Evolutionary conservation across 2,888 invertebrate genomes (phyloP).

Genomic region (Chesias legatella): DNA sequence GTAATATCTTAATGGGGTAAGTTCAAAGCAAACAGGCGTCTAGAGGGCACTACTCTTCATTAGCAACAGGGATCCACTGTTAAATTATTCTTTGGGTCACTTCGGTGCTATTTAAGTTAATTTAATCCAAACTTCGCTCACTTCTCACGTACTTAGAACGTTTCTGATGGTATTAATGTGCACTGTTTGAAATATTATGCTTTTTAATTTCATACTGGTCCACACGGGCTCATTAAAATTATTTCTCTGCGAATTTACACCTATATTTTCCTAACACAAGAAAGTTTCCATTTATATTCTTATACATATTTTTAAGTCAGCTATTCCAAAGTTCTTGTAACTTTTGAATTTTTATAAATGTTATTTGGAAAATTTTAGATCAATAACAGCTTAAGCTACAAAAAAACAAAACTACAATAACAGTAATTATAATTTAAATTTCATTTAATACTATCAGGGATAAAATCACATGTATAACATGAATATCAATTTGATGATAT

Average conservation of each 20-base stretch:
- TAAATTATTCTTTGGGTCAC: constrained; percentile 78
- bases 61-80: constrained; percentile 60
- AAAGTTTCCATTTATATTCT: neutral
- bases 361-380: no score
- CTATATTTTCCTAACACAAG: no score
- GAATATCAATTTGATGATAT: no score
- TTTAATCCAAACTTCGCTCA: constrained; percentile 69
- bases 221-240: constrained; percentile 23
- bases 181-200: constrained; percentile 28
- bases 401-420: no score
- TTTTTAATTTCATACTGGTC: constrained; percentile 27
- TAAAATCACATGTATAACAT: no score
- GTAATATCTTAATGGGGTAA: constrained; percentile 76
- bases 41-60: constrained; percentile 73
- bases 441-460: no score
- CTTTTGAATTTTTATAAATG: no score
- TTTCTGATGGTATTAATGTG: constrained; percentile 40
- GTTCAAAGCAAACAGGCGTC: constrained; percentile 68
- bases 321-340: no score
- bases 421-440: no score
- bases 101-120: constrained; percentile 73
- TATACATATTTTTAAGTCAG: no score
- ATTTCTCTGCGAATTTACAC: constrained; percentile 4
- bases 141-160: constrained; percentile 56
- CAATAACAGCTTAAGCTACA: no score